Conservation (phyloP, 64 coral and sea anemone genomes). For the Hydrozoanthus tunicans region DNA sequence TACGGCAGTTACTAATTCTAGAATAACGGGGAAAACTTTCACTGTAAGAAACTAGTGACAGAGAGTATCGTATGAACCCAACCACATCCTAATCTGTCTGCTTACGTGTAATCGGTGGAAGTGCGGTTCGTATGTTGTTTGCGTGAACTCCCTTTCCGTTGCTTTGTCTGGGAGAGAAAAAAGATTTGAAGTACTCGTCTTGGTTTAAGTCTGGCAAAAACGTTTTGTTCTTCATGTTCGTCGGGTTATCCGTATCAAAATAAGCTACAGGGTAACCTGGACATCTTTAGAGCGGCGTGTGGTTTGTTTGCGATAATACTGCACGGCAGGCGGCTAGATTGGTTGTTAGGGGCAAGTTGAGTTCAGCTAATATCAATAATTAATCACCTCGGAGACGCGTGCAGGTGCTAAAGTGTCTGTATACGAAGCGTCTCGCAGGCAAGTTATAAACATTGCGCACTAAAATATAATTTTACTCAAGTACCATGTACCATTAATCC, state of each 20-base stretch:
- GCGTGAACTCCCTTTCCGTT: conserved; percentile 7
- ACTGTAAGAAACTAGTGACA: neutral
- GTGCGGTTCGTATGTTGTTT: neutral
- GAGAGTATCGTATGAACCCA: no score
- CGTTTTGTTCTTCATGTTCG: neutral
- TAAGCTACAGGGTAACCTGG: neutral
- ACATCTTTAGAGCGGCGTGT: neutral
- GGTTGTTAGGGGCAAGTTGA: conserved; percentile 31
- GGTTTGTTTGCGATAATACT: neutral
- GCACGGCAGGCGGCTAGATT: no score
- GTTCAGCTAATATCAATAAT: conserved; percentile 26
- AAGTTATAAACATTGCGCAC: no score
- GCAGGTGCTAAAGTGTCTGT: neutral
- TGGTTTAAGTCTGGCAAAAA: conserved; percentile 39
- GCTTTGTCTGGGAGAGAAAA: conserved; percentile 17
- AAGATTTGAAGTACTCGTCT: conserved; percentile 19
- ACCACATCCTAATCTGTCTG: neutral
- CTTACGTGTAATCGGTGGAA: conserved; percentile 47
- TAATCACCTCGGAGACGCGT: neutral
- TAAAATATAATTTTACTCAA: no score
- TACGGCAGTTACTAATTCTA: no score
- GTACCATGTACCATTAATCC: no score
- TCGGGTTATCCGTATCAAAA: no score
- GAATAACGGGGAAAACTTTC: no score
- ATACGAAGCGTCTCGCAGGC: neutral